These are phyloP conservation scores for Phocides pigmalion DNA, from an alignment of 1,140 invertebrate genomes.

Conservation along the genomic window DNA sequence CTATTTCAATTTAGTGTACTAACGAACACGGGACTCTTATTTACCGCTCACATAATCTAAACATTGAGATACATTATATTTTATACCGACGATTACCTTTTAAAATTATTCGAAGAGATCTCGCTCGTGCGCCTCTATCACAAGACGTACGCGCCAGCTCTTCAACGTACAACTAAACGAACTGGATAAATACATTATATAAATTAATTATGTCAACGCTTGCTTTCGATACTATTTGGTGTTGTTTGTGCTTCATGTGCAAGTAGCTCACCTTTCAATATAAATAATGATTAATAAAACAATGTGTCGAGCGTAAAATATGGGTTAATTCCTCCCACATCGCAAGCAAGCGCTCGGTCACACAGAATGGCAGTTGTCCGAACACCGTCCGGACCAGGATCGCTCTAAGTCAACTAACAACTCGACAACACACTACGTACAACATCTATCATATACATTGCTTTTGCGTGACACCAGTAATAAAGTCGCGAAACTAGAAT, in stretches of 20 bases:
- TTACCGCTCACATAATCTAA: not conserved
- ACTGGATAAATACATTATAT: not conserved
- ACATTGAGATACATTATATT: too few species aligned
- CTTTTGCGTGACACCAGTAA: slow-evolving; percentile 1
- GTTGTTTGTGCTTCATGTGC: slow-evolving; percentile 2
- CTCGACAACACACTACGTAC: not conserved
- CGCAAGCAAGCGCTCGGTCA: not conserved
- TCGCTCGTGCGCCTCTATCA: slow-evolving; percentile 1
- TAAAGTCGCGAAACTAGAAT: slow-evolving; percentile 21
- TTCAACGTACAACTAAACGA: not conserved
- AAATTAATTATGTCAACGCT: slow-evolving; percentile 6
- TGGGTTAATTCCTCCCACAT: not conserved
- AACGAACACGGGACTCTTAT: not conserved
- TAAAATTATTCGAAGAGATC: too few species aligned
- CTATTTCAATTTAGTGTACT: not conserved
- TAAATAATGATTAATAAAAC: not conserved
- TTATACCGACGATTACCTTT: slow-evolving; percentile 1
- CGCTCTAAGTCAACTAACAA: not conserved
- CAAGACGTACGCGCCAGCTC: slow-evolving; percentile 3
- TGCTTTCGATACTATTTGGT: not conserved
- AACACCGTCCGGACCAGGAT: not conserved
- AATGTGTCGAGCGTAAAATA: not conserved
- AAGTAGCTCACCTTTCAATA: not conserved
- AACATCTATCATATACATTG: slow-evolving; percentile 1
- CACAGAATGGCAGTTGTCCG: slow-evolving; percentile 17